Base-by-base conservation (phyloP, 92 coral and sea anemone species). In the Porites evermanni region DNA sequence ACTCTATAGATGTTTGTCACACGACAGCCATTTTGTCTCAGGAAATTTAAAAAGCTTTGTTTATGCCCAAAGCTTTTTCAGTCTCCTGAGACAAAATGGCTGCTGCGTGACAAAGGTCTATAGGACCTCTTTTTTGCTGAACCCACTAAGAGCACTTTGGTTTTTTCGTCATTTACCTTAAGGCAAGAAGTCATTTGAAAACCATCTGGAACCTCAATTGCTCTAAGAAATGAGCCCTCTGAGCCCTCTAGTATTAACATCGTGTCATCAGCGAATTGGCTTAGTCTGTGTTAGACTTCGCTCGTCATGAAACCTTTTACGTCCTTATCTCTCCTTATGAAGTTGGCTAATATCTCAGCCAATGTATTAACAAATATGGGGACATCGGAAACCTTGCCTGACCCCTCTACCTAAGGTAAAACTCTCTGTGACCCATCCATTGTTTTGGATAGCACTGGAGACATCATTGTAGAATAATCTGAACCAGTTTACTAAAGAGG, bases 131-230 rank as follows among this genome's bases (percentile, higher is more conserved):
- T 60, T 73, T 73, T 73, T 73, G 77, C 29, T 16, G 32, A 73
- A 73, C 61, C 61, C 77, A 73, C 44, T 59, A 32, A 73, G 51
- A 71, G 75, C 75, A 71, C 75, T 70, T 26, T 71, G 32, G 75
- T 71, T 71, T 71, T 71, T 60, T 73, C 77, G 2, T 73, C 50
- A 50, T 73, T 73, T 73, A 73, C 77, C 11, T 73, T 51, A 19
- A 73, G 77, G 24, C 29, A 60, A 73, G 77, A 73, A 60, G 52
- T 73, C 60, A 18, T 47, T 12, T 73, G 77, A 50, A 73, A 73
- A 47, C 63, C 51, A 60, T 73, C 77, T 10, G 52, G 20, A 52
- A 47, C 77, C 60, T 14, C 2, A 2, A 29, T 29, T 29, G 32
- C 32, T 29, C 32, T 29, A 29, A 29, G 32, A 29, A 29, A 29